These are phyloP conservation scores for Indri indri DNA, from an alignment of 2,113 vertebrate species.

Conservation along the genomic window DNA sequence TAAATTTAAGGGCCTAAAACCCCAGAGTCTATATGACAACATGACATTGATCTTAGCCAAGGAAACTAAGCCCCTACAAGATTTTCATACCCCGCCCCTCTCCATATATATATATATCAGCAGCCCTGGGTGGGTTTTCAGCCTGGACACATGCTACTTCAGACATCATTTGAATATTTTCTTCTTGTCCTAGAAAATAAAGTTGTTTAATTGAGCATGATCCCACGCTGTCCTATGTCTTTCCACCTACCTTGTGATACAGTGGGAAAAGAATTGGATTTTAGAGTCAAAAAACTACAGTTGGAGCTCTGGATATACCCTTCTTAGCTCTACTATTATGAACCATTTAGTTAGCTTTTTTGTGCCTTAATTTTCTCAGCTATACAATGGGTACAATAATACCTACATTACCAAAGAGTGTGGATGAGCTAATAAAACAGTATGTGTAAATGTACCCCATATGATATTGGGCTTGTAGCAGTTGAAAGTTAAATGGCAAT, in stretches of 20 bases:
- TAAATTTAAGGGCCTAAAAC: background rate
- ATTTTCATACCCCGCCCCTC: background rate
- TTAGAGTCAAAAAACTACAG: background rate
- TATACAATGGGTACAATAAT: background rate
- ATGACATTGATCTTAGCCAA: background rate
- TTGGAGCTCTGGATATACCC: background rate
- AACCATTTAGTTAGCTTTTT: background rate
- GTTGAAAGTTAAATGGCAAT: background rate
- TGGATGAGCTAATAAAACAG: background rate
- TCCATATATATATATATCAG: background rate
- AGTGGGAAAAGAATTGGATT: background rate
- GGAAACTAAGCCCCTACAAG: background rate
- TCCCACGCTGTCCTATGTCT: background rate
- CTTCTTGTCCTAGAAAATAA: background rate
- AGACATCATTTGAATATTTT: background rate
- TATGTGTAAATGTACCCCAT: background rate
- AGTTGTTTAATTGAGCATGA: background rate
- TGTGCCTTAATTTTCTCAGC: background rate
- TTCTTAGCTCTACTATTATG: background rate
- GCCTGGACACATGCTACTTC: background rate
- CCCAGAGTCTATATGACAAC: background rate
- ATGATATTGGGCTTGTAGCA: background rate
- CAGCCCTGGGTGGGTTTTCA: background rate
- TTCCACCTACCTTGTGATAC: background rate
- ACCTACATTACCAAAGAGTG: background rate